A percentile compares a stretch with the other conserved stretches of the same genome.
Evolutionary conservation across 37 sponge, comb jelly and placozoan species (phyloP).

Genomic region (Tethya wilhelma): DNA sequence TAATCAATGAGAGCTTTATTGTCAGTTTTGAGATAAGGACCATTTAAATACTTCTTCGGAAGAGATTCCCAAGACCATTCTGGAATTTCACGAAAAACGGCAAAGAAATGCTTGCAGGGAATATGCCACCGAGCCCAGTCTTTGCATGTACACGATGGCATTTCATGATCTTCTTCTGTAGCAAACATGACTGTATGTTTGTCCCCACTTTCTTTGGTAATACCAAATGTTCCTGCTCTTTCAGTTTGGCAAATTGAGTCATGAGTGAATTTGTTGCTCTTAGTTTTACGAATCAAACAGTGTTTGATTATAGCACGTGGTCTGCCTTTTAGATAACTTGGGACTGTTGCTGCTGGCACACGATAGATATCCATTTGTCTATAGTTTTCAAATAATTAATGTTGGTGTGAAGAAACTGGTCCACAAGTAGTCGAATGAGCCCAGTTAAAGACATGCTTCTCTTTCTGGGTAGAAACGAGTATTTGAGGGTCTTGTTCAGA

Average conservation of each 20-base stretch:
- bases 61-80: background rate
- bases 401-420: conserved; percentile 9
- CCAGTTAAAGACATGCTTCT: conserved; percentile 5
- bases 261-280: background rate
- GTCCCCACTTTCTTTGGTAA: background rate
- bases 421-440: background rate
- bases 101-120: background rate
- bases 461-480: conserved; percentile 2
- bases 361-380: conserved; percentile 6
- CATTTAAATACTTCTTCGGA: background rate
- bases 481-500: conserved; percentile 1
- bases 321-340: background rate
- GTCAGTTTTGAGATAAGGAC: conserved; percentile 6
- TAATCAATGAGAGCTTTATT: background rate
- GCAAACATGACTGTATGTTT: background rate
- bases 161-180: background rate
- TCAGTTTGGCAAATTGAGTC: background rate
- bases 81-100: background rate
- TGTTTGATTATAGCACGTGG: conserved; percentile 10
- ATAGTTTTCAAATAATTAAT: conserved; percentile 4
- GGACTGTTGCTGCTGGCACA: background rate
- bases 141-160: conserved; percentile 1
- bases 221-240: background rate
- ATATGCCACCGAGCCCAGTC: background rate
- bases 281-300: background rate